phyloP scores from a whole-genome alignment of 2,888 invertebrate genomes.

The Podabrus alpinus region DNA sequence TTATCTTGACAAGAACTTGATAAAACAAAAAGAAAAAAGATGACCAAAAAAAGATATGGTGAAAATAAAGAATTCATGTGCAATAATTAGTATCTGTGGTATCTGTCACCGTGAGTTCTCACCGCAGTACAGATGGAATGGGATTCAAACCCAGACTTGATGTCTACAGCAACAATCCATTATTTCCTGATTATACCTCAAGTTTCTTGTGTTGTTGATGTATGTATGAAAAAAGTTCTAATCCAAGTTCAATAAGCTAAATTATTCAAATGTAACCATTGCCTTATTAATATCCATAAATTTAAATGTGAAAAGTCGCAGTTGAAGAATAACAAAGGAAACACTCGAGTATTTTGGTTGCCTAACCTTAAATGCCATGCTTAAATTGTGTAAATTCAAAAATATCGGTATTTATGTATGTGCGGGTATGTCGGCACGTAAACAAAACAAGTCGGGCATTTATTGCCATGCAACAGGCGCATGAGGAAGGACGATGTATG shows the following conservation, averaged over 20 bases:
- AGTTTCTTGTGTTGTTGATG: too few species aligned
- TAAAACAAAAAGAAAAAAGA: too few species aligned
- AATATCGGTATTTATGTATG: neutral
- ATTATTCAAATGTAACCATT: neutral
- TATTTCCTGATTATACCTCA: too few species aligned
- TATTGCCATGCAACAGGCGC: conserved; percentile 18
- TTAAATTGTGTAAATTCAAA: neutral
- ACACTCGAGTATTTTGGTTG: neutral
- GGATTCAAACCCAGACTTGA: too few species aligned
- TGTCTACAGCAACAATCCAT: too few species aligned
- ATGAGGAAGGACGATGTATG: conserved; percentile 5
- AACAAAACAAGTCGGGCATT: conserved; percentile 6
- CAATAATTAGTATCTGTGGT: too few species aligned
- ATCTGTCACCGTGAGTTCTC: too few species aligned
- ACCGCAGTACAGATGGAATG: too few species aligned
- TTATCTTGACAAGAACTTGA: too few species aligned
- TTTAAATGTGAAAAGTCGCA: neutral
- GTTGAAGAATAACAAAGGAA: neutral
- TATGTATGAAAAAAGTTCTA: neutral
- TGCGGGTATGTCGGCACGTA: conserved; percentile 8
- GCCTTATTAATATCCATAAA: neutral
- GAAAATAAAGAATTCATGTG: too few species aligned
- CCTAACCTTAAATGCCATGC: neutral
- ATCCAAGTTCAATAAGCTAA: neutral
- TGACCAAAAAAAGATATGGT: too few species aligned